Evolutionary conservation across 64 coral and sea anemone species (phyloP).

Genomic region (Anthopleura sola): DNA sequence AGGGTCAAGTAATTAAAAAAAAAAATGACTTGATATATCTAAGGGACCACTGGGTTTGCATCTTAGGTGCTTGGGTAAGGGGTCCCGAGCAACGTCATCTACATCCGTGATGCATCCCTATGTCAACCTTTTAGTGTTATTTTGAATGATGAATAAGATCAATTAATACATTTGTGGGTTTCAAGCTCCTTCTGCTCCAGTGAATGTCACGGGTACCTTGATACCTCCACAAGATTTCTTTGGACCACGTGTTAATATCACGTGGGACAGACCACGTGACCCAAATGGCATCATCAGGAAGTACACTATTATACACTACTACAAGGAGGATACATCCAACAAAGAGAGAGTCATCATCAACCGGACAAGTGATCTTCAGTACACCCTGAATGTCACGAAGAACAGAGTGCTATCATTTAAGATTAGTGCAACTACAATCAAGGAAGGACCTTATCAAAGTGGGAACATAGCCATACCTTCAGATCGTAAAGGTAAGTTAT

Average conservation of each 20-base stretch:
- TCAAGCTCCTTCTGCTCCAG: neutral
- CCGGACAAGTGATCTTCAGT: neutral
- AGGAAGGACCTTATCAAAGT: neutral
- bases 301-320: neutral
- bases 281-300: neutral
- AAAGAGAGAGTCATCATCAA: neutral
- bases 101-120: no score
- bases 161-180: neutral
- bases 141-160: neutral
- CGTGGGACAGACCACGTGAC: neutral
- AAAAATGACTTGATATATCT: no score
- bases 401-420: neutral
- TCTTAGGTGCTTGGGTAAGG: no score
- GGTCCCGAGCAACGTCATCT: no score
- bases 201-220: neutral
- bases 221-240: neutral
- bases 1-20: no score
- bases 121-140: no score
- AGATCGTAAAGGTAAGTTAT: neutral
- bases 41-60: no score
- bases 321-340: neutral
- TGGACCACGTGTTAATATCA: neutral
- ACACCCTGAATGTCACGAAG: neutral
- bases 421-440: slow-evolving; percentile 13
- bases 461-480: neutral